Conservation (phyloP, 2,888 invertebrate species). For the Blastobasis adustella region DNA sequence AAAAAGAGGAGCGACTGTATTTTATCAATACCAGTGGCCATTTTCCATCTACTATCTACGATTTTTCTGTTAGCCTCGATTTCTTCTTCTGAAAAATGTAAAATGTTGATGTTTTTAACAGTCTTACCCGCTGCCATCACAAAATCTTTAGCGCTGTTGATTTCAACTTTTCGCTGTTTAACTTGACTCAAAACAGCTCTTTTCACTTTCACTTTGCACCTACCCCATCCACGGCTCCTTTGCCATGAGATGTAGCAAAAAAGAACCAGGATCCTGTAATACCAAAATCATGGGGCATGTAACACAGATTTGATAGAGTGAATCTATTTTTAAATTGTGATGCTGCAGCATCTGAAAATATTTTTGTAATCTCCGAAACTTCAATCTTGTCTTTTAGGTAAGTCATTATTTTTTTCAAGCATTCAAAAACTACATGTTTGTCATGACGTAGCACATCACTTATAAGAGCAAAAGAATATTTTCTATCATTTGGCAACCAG, state of each 20-base stretch:
- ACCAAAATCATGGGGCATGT: not conserved
- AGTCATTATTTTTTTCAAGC: not conserved
- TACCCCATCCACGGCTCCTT: conserved; percentile 1
- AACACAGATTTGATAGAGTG: not conserved
- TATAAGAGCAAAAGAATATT: not conserved
- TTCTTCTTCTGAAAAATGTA: too few species aligned
- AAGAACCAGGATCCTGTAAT: not conserved
- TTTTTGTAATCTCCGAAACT: not conserved
- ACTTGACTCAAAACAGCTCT: too few species aligned
- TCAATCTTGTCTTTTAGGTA: not conserved
- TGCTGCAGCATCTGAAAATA: not conserved
- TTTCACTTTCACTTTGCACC: too few species aligned
- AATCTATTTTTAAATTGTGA: not conserved
- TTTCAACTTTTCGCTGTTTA: too few species aligned
- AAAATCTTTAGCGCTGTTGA: too few species aligned
- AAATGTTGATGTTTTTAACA: too few species aligned
- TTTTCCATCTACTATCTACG: too few species aligned
- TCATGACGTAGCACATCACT: not conserved
- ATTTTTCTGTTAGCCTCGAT: too few species aligned
- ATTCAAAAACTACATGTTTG: not conserved
- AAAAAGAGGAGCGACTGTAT: too few species aligned
- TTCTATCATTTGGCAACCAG: not conserved
- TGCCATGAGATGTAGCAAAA: conserved; percentile 2
- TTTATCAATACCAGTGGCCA: too few species aligned
- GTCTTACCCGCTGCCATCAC: too few species aligned